Evolutionary conservation across 1,140 invertebrate genomes (phyloP).

Genomic region (Heterodera schachtii): DNA sequence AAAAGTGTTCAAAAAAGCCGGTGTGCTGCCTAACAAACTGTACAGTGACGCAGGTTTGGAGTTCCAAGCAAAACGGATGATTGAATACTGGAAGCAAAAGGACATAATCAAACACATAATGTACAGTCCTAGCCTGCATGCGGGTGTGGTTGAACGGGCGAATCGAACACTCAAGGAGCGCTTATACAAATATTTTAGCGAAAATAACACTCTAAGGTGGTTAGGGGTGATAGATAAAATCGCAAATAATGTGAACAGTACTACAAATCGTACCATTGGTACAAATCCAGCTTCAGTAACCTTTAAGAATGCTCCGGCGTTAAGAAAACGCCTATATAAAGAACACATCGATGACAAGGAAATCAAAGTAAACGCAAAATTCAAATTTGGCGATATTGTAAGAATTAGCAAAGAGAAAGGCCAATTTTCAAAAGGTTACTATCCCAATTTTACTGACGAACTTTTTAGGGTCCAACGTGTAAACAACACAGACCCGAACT

Average conservation of each 20-base stretch:
- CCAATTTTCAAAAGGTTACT: constrained; percentile 15
- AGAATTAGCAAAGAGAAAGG: constrained; percentile 12
- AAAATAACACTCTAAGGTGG: constrained; percentile 1
- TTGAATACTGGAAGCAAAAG: not conserved
- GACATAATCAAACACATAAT: not conserved
- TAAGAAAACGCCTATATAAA: not conserved
- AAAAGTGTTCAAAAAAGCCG: not conserved
- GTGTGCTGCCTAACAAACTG: not conserved
- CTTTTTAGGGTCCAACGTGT: not conserved
- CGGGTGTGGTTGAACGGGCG: not conserved
- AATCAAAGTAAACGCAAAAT: not conserved
- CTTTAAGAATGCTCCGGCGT: not conserved
- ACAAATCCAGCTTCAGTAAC: not conserved
- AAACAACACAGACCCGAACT: not conserved
- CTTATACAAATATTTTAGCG: not conserved
- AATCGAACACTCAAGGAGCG: not conserved
- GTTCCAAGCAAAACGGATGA: not conserved
- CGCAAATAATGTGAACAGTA: not conserved
- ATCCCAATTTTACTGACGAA: constrained; percentile 10
- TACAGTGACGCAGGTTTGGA: not conserved
- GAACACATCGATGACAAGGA: not conserved
- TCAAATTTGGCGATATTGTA: not conserved
- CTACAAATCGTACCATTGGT: not conserved
- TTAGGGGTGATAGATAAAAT: not conserved
- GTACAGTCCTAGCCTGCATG: not conserved